Percentiles rank a stretch among this genome's conserved stretches.
Conservation (phyloP, 1,140 invertebrate species). For the Periplaneta americana region DNA sequence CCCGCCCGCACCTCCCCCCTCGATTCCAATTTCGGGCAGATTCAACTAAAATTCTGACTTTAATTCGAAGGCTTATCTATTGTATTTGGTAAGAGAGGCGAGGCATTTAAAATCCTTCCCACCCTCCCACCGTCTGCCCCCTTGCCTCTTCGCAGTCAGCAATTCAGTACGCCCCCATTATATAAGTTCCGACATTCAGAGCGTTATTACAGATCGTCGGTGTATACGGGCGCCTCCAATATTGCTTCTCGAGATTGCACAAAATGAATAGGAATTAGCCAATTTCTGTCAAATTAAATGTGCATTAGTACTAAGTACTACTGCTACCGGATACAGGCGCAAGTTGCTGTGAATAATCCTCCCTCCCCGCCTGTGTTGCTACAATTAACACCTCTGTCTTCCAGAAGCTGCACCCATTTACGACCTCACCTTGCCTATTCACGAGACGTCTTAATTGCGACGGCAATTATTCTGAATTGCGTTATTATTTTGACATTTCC, state of each 20-base stretch:
- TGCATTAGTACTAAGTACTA: slow-evolving; percentile 33
- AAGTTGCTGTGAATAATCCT: no score
- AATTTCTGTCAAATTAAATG: slow-evolving; percentile 37
- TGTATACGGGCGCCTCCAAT: not conserved
- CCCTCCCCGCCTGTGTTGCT: not conserved
- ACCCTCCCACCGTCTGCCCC: not conserved
- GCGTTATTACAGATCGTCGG: slow-evolving; percentile 14
- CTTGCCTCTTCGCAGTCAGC: slow-evolving; percentile 17
- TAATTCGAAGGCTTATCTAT: slow-evolving; percentile 23
- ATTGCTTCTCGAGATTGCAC: slow-evolving; percentile 23
- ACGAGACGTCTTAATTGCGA: not conserved
- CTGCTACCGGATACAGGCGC: slow-evolving; percentile 1
- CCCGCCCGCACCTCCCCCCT: not conserved
- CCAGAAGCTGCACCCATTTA: not conserved
- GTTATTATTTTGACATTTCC: no score
- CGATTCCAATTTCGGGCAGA: slow-evolving; percentile 19
- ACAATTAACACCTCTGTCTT: not conserved
- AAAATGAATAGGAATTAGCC: slow-evolving; percentile 35
- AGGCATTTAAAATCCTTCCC: slow-evolving; percentile 14
- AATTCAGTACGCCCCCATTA: slow-evolving; percentile 7
- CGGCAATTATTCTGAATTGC: not conserved
- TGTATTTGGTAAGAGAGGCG: slow-evolving; percentile 18
- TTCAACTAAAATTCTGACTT: slow-evolving; percentile 21
- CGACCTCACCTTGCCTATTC: not conserved
- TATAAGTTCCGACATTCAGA: slow-evolving; percentile 15